A percentile compares a stretch with the other conserved stretches of the same genome.
Conservation (phyloP, 2,797 vertebrate genomes). For the Crypturellus tataupa region DNA sequence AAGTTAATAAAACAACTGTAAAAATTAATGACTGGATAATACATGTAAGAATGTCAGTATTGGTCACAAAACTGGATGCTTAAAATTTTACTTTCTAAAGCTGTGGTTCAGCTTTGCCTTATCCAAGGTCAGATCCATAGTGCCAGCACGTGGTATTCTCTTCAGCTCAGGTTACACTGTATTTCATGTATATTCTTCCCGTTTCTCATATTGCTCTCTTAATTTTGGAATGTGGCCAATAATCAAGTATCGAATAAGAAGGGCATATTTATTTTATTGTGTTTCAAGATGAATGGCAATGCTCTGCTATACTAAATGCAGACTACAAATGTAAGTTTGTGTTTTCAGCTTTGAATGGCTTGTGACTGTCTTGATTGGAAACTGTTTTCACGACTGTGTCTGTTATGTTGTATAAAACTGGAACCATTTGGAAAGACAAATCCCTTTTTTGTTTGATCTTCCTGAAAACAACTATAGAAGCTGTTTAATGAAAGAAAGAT, state of each 20-base stretch:
- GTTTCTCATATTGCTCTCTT: background rate
- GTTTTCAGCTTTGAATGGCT: background rate
- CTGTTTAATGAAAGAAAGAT: background rate
- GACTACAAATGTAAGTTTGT: background rate
- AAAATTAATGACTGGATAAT: background rate
- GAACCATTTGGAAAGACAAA: background rate
- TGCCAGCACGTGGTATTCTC: background rate
- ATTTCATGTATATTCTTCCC: background rate
- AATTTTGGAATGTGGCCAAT: background rate
- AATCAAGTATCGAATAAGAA: background rate
- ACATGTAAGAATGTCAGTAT: background rate
- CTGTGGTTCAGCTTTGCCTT: background rate
- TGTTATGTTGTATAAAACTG: background rate
- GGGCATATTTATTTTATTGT: background rate
- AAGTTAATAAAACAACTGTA: background rate
- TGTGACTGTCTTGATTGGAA: background rate
- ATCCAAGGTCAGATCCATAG: background rate
- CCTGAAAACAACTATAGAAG: background rate
- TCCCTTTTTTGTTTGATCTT: background rate
- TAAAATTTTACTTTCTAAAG: background rate
- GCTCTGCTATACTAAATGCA: background rate
- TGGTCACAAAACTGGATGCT: background rate
- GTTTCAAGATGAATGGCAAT: background rate
- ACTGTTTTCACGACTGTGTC: background rate
- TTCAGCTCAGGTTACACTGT: background rate